Evolutionary conservation across 2,888 invertebrate genomes (phyloP), one percentile per base, ranked within the genome.

Genomic region (Agriopis marginaria): DNA sequence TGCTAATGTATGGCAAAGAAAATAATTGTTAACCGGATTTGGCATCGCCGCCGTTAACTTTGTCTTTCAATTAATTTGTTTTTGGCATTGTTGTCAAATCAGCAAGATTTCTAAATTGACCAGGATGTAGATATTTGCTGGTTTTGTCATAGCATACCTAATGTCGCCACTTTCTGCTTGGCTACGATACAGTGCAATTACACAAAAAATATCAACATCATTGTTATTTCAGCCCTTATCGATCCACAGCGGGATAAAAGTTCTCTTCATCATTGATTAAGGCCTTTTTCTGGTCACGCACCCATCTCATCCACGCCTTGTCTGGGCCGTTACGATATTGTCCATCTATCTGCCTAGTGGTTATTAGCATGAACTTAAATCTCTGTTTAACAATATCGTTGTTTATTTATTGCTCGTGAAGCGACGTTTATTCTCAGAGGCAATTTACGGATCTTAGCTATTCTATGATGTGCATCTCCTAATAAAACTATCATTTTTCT

Each of bases 401-500:
- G 44, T 49, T 51, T 51, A 23, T 51, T 53, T 10, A 32, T 53
- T 54, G n/a, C 4, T 40, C 3, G 40, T 32, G 42, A 39, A 42
- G 14, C 9, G 14, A 39, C 11, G 53, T 12, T 53, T 32, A 39
- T 14, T 40, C 40, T 14, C 14, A 40, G 8, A 8, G 14, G n/a
- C n/a, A n/a, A 8, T 54, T 39, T 53, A 6, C 40, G n/a, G 7
- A 55, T 9, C 40, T 9, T 40, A 3, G n/a, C 32, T 39, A 53
- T 53, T 12, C 32, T 32, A 32, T 32, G 32, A 32, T 32, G 32
- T 49, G 49, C 23, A 60, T n/a, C 40, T 14, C 56, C 14, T 51
- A 71, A 72, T 68, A 53, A 68, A 72, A 72, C 23, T 55, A 11
- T 66, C 6, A 65, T 69, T 63, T 71, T 59, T 73, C 64, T 51